Conservation (phyloP, 2,797 vertebrate genomes). For the Pipistrellus kuhlii region DNA sequence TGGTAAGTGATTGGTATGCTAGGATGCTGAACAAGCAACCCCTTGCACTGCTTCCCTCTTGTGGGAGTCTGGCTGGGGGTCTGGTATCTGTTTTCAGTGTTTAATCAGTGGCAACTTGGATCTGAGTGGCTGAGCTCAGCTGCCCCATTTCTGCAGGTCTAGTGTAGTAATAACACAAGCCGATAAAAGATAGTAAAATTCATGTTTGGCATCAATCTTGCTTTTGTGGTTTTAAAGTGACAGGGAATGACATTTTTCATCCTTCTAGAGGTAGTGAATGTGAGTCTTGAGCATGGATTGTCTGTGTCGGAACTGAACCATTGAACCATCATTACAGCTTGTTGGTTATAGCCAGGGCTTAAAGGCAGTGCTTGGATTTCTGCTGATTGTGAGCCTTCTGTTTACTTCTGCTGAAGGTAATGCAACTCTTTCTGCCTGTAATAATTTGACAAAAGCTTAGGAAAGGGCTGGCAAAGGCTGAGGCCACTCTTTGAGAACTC, state of each 20-base stretch:
- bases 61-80: background rate
- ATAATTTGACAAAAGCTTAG: conserved; percentile 54
- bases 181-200: background rate
- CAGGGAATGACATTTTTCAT: background rate
- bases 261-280: background rate
- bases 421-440: background rate
- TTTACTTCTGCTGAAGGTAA: conserved; percentile 39
- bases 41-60: background rate
- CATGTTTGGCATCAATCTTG: background rate
- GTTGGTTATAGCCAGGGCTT: background rate
- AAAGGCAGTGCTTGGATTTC: background rate
- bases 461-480: conserved; percentile 58
- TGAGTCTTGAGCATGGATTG: background rate
- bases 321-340: background rate
- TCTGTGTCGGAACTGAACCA: background rate
- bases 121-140: background rate
- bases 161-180: background rate
- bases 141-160: background rate
- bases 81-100: background rate
- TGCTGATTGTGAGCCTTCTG: background rate
- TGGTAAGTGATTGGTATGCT: background rate
- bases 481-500: conserved; percentile 60
- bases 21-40: background rate
- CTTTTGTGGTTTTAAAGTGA: conserved; percentile 36
- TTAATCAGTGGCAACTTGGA: fast-evolving